Conservation (phyloP, 2,113 vertebrate species). For the Petaurus breviceps region DNA sequence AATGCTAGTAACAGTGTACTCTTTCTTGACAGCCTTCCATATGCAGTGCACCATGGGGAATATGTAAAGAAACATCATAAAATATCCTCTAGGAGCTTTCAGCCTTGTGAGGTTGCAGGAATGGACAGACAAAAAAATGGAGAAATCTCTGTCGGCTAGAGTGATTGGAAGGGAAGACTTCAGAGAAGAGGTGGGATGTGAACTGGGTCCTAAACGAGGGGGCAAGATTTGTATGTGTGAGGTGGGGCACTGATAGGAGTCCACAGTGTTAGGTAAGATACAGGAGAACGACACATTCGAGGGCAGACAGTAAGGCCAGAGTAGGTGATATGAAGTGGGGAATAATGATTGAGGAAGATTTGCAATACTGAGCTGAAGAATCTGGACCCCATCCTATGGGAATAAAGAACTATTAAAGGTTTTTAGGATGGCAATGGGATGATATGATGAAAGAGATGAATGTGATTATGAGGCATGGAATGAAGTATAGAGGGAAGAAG, state of each 20-base stretch:
- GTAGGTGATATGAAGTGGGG: not conserved
- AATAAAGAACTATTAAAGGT: not conserved
- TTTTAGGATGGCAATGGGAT: not conserved
- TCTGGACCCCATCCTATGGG: not conserved
- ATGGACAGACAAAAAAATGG: not conserved
- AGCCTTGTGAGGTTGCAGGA: not conserved
- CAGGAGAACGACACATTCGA: not conserved
- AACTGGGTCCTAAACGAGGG: not conserved
- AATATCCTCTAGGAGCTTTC: not conserved
- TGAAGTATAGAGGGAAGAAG: not conserved
- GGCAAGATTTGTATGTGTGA: not conserved
- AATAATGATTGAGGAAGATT: not conserved
- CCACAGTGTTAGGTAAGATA: not conserved
- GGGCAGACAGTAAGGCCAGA: not conserved
- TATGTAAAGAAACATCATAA: not conserved
- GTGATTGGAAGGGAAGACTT: not conserved
- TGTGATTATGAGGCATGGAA: not conserved
- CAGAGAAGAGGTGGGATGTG: not conserved
- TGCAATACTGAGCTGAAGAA: not conserved
- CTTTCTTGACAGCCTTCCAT: not conserved
- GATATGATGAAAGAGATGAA: not conserved
- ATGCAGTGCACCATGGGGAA: not conserved
- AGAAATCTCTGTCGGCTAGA: not conserved
- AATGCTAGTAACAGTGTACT: not conserved
- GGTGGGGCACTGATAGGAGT: not conserved